Percentiles rank a stretch among this genome's conserved stretches.
phyloP scores from a whole-genome alignment of 1,140 invertebrate species.

The Ceratoteleas bidentatus region DNA sequence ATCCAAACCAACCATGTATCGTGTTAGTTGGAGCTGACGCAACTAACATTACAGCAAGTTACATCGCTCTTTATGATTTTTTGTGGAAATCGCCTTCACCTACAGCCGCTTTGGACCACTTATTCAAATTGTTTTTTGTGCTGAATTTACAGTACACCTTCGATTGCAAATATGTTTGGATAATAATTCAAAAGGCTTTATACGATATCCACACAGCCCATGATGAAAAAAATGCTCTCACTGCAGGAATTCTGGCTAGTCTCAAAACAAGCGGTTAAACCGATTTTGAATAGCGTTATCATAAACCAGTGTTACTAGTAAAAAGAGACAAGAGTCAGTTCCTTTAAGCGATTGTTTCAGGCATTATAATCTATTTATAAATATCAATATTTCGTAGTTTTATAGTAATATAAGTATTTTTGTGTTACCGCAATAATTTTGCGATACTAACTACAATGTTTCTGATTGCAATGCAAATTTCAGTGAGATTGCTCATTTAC shows the following conservation, averaged over 20 bases:
- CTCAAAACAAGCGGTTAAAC: too few species aligned
- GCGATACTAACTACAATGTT: too few species aligned
- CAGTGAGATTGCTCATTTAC: background rate
- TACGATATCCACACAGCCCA: background rate
- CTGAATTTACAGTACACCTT: conserved; percentile 1
- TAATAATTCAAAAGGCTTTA: background rate
- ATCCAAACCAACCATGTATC: background rate
- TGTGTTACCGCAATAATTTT: background rate
- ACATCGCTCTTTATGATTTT: too few species aligned
- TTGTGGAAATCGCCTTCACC: too few species aligned
- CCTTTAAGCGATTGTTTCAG: too few species aligned
- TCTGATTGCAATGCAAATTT: background rate
- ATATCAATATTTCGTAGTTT: too few species aligned
- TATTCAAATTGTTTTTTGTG: conserved; percentile 2
- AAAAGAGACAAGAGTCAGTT: too few species aligned
- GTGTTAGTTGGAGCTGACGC: background rate
- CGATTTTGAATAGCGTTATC: too few species aligned
- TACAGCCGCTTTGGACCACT: background rate
- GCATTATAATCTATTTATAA: too few species aligned
- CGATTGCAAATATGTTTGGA: background rate
- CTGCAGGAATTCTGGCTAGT: background rate
- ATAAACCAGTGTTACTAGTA: too few species aligned
- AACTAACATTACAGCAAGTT: background rate
- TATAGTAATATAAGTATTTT: too few species aligned
- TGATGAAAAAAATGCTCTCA: background rate